These are phyloP conservation scores for Chloroclysta siterata DNA, from an alignment of 2,888 invertebrate species.

Conservation along the genomic window DNA sequence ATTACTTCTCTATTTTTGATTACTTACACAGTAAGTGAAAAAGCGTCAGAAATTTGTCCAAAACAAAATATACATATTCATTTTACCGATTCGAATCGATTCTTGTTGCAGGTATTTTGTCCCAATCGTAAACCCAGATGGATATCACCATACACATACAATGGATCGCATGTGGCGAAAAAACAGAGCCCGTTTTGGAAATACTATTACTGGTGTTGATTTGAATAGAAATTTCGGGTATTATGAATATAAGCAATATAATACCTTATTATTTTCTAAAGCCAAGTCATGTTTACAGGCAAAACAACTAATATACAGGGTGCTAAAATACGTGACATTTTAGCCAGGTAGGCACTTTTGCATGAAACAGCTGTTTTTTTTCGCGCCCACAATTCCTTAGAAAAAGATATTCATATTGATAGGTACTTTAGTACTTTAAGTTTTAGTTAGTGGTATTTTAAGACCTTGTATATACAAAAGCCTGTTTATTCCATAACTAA, in stretches of 20 bases:
- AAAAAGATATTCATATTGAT: no score
- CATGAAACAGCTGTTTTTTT: no score
- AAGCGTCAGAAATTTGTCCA: neutral
- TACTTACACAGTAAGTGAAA: no score
- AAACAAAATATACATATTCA: neutral
- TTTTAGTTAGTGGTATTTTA: no score
- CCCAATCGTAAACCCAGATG: constrained; percentile 92
- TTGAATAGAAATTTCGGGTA: constrained; percentile 94
- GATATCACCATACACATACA: constrained; percentile 92
- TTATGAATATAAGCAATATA: neutral
- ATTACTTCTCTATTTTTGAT: no score
- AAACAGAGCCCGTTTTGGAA: constrained; percentile 85
- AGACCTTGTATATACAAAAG: no score
- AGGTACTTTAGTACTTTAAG: no score
- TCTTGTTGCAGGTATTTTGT: constrained; percentile 84
- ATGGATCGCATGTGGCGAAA: constrained; percentile 93
- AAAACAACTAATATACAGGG: no score
- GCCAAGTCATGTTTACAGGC: neutral
- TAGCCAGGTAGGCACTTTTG: no score
- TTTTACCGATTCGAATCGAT: neutral
- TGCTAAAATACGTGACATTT: no score
- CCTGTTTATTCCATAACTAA: no score
- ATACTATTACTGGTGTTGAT: constrained; percentile 88
- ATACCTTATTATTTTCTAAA: neutral
- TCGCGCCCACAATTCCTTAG: no score